Evolutionary conservation across 2,797 vertebrate species (phyloP), one percentile per base, ranked within the genome.

Genomic region (Muscicapa comitata): DNA sequence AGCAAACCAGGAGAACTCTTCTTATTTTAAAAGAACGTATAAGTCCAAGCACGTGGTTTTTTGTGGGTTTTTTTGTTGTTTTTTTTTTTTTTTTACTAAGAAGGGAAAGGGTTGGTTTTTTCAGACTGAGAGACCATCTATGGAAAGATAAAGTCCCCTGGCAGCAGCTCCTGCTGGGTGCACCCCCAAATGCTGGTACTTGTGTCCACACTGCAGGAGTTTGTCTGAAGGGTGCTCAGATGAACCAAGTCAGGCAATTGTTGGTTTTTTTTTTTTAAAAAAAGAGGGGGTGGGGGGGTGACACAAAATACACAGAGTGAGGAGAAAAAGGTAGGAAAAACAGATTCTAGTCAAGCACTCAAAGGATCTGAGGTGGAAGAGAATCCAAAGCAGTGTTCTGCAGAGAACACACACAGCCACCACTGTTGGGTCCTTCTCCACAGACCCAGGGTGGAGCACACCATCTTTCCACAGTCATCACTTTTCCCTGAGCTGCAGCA

Each of bases 251-350:
- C 11, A 59, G 29, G 15, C 35, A 73, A 35, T 35, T 35, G 35
- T 35, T 35, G 7, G 35, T 7, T 35, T 35, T 9, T 35, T 35
- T 35, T 4, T 43, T 24, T 20, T 29, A 15, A 25, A 37, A 50
- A 42, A 26, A 1, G 0, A 1, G 2, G 2, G 3, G 2, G 2
- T 10, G 11, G 2, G 2, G 20, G 2, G 17, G 17, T 45, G 43
- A 31, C 0, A 1, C 17, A 50, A 37, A 20, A 55, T 31, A 45
- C 31, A 45, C 2, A 40, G 1, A 19, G 5, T 1, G 18, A 73
- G 48, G 35, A 35, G 35, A 35, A 35, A 35, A 35, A 35, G 35
- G 35, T 0, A 70, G 31, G 23, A 55, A 62, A 68, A 38, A 0
- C 17, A 88, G 19, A 15, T 35, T n/a, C 40, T 31, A 43, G 19